A percentile compares a stretch with the other conserved stretches of the same genome.
phyloP scores from a whole-genome alignment of 2,888 invertebrate species.

The Phasia obesa region DNA sequence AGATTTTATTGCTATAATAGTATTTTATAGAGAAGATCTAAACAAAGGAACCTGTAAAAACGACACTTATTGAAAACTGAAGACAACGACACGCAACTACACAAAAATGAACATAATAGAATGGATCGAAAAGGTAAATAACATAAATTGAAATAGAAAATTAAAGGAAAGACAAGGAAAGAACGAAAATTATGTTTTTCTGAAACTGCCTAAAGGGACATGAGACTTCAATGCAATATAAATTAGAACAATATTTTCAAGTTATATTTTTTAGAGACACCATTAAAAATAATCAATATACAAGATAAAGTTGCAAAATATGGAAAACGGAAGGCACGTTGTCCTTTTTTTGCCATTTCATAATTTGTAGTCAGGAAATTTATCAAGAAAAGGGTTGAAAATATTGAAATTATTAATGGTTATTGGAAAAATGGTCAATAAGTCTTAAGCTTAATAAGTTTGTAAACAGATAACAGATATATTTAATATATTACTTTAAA shows the following conservation, averaged over 20 bases:
- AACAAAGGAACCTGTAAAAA: too few species aligned
- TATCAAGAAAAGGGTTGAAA: constrained; percentile 26
- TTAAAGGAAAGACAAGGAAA: too few species aligned
- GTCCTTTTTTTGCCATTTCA: not conserved
- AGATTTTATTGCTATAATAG: too few species aligned
- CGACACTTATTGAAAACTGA: too few species aligned
- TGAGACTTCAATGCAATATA: constrained; percentile 45
- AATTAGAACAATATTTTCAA: constrained; percentile 46
- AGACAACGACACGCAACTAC: too few species aligned
- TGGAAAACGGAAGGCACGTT: not conserved
- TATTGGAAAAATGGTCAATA: constrained; percentile 13
- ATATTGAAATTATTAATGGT: constrained; percentile 1
- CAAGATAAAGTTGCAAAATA: constrained; percentile 14
- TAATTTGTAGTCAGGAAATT: constrained; percentile 31
- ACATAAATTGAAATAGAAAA: too few species aligned
- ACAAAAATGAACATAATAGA: too few species aligned
- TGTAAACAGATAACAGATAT: too few species aligned
- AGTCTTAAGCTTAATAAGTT: not conserved
- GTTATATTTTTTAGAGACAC: not conserved
- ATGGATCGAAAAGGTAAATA: too few species aligned
- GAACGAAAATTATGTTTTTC: too few species aligned
- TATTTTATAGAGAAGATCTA: too few species aligned
- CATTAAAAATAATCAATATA: constrained; percentile 4
- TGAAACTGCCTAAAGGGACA: not conserved
- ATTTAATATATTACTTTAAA: too few species aligned